phyloP scores from a whole-genome alignment of 1,140 invertebrate genomes.

The Phthorimaea operculella region DNA sequence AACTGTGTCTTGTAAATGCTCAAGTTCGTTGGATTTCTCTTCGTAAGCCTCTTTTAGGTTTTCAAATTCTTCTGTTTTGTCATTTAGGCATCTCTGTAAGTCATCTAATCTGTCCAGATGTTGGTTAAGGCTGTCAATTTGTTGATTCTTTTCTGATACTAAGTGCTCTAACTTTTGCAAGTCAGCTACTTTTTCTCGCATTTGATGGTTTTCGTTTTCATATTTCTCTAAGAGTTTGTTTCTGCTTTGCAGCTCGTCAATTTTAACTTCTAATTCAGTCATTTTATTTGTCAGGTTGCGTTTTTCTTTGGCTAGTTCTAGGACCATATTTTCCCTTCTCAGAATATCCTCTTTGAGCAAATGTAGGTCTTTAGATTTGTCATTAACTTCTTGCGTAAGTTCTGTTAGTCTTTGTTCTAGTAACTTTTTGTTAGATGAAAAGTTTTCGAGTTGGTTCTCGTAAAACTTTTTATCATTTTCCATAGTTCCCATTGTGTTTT shows the following conservation, averaged over 20 bases:
- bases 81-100: conserved; percentile 54
- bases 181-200: conserved; percentile 51
- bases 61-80: conserved; percentile 60
- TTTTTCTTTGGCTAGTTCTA: conserved; percentile 71
- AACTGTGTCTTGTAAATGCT: conserved; percentile 53
- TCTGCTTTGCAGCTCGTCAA: conserved; percentile 49
- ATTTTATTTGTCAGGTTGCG: conserved; percentile 61
- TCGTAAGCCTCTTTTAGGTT: conserved; percentile 50
- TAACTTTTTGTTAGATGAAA: conserved; percentile 66
- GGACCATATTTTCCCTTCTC: conserved; percentile 70
- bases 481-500: conserved; percentile 67
- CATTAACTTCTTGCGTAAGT: conserved; percentile 66
- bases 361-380: conserved; percentile 69
- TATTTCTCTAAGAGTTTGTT: conserved; percentile 38
- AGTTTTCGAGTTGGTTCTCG: conserved; percentile 68
- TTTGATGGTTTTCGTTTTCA: conserved; percentile 49
- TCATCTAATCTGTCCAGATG: conserved; percentile 62
- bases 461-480: conserved; percentile 70
- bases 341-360: conserved; percentile 70
- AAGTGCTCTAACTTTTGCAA: conserved; percentile 56
- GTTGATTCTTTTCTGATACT: conserved; percentile 64
- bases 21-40: conserved; percentile 53
- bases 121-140: conserved; percentile 65
- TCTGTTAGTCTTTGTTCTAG: conserved; percentile 69
- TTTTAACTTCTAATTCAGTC: conserved; percentile 52